Evolutionary conservation across 2,797 vertebrate genomes (phyloP).

Genomic region (Phoebastria nigripes): DNA sequence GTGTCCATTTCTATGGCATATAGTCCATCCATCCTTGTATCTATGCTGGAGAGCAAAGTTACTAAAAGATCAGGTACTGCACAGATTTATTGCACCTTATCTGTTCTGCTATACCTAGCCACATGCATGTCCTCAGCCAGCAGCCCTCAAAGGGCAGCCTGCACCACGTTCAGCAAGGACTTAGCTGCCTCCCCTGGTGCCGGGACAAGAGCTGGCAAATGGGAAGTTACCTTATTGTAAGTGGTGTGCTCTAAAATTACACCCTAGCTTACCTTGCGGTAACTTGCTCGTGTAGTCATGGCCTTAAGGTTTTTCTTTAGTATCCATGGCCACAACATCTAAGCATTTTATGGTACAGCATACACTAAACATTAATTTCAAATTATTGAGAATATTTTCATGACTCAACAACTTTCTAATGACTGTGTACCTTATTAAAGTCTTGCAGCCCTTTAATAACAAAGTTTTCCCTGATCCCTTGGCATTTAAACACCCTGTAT

Average conservation of each 20-base stretch:
- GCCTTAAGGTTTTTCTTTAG: constrained; percentile 50
- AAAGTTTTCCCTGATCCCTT: constrained; percentile 26
- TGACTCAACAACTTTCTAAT: constrained; percentile 64
- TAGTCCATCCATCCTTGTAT: neutral
- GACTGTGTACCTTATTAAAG: constrained; percentile 35
- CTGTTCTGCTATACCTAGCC: neutral
- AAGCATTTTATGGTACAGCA: constrained; percentile 39
- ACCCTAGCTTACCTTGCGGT: constrained; percentile 31
- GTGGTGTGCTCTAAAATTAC: constrained; percentile 21
- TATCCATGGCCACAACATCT: constrained; percentile 46
- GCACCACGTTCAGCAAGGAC: neutral
- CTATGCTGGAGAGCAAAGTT: neutral
- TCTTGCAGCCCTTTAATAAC: constrained; percentile 57
- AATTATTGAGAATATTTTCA: constrained; percentile 62
- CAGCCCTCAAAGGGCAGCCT: neutral
- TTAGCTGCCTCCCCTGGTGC: neutral
- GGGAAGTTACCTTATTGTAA: constrained; percentile 7
- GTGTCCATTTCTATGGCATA: neutral
- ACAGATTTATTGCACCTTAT: neutral
- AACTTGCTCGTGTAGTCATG: constrained; percentile 41
- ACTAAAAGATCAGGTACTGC: neutral
- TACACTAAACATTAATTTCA: constrained; percentile 59
- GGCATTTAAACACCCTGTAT: constrained; percentile 23
- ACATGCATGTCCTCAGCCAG: neutral
- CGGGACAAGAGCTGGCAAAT: neutral